A percentile compares a stretch with the other conserved stretches of the same genome.
Evolutionary conservation across 2,797 vertebrate genomes (phyloP).

Genomic region (Huso huso): DNA sequence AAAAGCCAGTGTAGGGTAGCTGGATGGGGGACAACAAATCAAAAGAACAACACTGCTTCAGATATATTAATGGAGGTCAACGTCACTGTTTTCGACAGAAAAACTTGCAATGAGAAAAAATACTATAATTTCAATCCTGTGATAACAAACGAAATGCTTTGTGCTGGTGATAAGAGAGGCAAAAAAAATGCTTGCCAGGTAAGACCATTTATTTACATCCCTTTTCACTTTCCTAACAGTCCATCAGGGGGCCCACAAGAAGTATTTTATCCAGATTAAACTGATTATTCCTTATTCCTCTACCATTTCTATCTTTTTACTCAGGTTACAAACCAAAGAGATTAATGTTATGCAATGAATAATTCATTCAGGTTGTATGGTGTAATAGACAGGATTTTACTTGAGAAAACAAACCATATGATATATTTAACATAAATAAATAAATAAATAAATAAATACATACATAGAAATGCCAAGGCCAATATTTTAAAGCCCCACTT

Average conservation of each 20-base stretch:
- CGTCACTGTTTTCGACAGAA: conserved; percentile 7
- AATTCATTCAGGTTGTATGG: not conserved
- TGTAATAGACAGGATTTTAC: not conserved
- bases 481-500: not conserved
- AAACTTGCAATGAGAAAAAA: not conserved
- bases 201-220: not conserved
- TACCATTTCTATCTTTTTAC: not conserved
- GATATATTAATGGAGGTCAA: conserved; percentile 5
- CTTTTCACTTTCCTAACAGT: too few species aligned
- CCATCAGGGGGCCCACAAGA: too few species aligned
- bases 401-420: too few species aligned
- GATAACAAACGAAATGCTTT: conserved; percentile 2
- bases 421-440: not conserved
- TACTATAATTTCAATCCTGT: not conserved
- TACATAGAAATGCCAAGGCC: not conserved
- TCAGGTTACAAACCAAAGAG: not conserved
- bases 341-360: not conserved
- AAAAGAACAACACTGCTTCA: accelerated
- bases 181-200: not conserved
- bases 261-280: too few species aligned
- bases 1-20: not conserved
- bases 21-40: not conserved
- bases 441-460: not conserved
- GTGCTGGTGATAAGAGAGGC: conserved; percentile 13
- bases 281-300: too few species aligned